Percentiles rank a stretch among this genome's conserved stretches.
Evolutionary conservation across 2,888 invertebrate genomes (phyloP).

Genomic region (Meiosimyza decipiens): DNA sequence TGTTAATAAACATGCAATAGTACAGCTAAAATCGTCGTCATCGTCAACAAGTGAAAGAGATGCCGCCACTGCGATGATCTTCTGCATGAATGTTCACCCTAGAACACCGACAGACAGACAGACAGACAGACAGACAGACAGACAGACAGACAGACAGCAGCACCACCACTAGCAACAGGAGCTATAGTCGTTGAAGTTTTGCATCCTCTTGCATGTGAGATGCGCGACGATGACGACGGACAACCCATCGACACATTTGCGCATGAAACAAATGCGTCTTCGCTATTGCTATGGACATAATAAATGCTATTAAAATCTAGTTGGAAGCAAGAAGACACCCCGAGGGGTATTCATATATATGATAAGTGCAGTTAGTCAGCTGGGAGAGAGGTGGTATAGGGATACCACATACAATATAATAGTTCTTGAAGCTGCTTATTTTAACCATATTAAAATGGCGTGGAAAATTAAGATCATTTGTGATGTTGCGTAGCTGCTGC

Average conservation of each 20-base stretch:
- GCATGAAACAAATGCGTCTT: slow-evolving; percentile 42
- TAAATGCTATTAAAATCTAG: slow-evolving; percentile 47
- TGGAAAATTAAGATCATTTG: slow-evolving; percentile 33
- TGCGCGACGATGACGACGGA: neutral
- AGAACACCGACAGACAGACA: neutral
- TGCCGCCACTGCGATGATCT: slow-evolving; percentile 43
- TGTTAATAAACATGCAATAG: slow-evolving; percentile 34
- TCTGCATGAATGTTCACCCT: slow-evolving; percentile 22
- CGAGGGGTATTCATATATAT: neutral
- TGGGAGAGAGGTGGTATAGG: neutral
- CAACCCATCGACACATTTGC: neutral
- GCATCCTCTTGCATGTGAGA: slow-evolving; percentile 14
- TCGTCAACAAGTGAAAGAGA: slow-evolving; percentile 38
- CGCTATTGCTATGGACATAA: slow-evolving; percentile 48
- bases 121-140: neutral
- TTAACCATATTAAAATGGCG: slow-evolving; percentile 33
- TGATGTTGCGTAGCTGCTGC: neutral
- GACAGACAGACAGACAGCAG: slow-evolving; percentile 7
- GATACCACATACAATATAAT: neutral
- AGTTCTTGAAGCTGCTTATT: slow-evolving; percentile 11
- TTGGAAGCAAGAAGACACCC: neutral
- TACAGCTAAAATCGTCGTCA: slow-evolving; percentile 40
- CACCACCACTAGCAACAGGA: neutral
- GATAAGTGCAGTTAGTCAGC: neutral
- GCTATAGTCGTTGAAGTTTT: slow-evolving; percentile 5